Evolutionary conservation across 2,113 vertebrate genomes (phyloP).

Genomic region (Mus musculus): GRCm39 chr5:135782001-135782500

Average conservation of each 20-base stretch:
- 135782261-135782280: neutral
- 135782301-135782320: neutral
- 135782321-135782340: neutral
- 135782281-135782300: neutral
- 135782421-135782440: neutral
- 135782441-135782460: neutral
- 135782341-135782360: neutral
- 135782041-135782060: too few relatives aligned
- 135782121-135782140: too few relatives aligned
- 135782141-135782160: too few relatives aligned
- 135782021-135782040: too few relatives aligned
- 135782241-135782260: neutral
- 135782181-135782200: neutral
- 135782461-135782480: neutral
- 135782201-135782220: neutral
- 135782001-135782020: too few relatives aligned
- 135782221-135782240: neutral
- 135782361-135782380: neutral
- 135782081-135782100: too few relatives aligned
- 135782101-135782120: too few relatives aligned
- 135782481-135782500: neutral
- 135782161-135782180: too few relatives aligned
- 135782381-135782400: neutral
- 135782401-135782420: neutral
- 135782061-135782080: too few relatives aligned